A percentile compares a stretch with the other conserved stretches of the same genome.
Conservation (phyloP, 2,113 vertebrate genomes). For the Oreochromis niloticus region DNA sequence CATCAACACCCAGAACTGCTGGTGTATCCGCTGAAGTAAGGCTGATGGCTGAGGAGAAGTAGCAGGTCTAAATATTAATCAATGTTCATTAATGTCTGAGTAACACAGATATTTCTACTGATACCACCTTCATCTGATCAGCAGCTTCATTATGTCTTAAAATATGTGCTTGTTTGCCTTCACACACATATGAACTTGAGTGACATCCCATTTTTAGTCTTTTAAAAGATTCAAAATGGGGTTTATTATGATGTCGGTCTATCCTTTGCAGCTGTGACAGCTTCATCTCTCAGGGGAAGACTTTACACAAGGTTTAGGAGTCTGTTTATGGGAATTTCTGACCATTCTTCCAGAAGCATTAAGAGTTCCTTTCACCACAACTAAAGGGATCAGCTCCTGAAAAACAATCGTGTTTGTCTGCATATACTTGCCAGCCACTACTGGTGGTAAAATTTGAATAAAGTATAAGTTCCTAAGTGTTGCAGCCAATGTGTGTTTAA, state of each 20-base stretch:
- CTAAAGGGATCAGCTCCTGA: background rate
- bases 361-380: background rate
- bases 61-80: background rate
- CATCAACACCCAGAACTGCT: background rate
- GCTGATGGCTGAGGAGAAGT: background rate
- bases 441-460: background rate
- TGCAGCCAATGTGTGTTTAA: background rate
- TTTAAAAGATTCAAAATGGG: background rate
- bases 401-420: background rate
- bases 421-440: background rate
- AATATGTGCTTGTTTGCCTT: background rate
- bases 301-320: background rate
- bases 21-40: background rate
- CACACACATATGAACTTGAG: background rate
- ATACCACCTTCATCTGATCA: background rate
- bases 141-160: background rate
- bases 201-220: background rate
- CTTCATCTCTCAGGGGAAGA: background rate
- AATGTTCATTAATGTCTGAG: background rate
- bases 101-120: background rate
- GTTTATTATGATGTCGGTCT: background rate
- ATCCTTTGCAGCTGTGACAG: background rate
- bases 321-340: background rate
- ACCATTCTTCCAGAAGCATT: background rate
- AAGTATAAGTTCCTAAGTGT: background rate